Evolutionary conservation across 2,888 invertebrate species (phyloP), one percentile per base, ranked within the genome.

Genomic region (Abrostola tripartita): DNA sequence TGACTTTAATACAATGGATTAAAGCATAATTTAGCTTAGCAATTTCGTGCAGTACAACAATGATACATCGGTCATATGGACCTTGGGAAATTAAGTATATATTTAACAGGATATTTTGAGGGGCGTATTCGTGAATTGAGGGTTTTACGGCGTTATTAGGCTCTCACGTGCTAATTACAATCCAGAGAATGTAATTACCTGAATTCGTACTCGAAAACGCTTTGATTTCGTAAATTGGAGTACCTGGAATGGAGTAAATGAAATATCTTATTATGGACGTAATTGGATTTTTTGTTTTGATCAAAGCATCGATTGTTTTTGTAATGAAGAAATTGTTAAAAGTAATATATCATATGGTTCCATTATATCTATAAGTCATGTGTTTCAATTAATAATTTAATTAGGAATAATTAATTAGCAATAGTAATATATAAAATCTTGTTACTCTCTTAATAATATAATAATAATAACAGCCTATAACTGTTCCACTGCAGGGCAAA

Each of bases 61-160:
- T 40, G 14, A 55, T 61, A 52, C 47, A 55, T 58, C 51, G 36
- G 14, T 67, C 74, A 70, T 61, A 58, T 65, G 49, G 63, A 24
- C 57, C 69, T 59, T 12, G 78, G 67, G 74, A 74, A 78, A 77
- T 78, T 66, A 63, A 24, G 24, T 58, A 77, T 61, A 62, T 67
- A 60, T 71, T 74, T 60, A 62, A 50, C 51, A 10, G 57, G 60
- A 65, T 52, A 58, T 67, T 74, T 35, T 54, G 57, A 61, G 49
- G 37, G 54, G 36, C 56, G 37, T 54, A 58, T 69, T 71, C 41
- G 51, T 7, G 12, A 47, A 77, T 71, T 66, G 58, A 51, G 68
- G 51, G 64, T 50, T 65, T 71, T 63, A 63, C 9, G 12, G 44
- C 42, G 67, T 64, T 65, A 68, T 63, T 65, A 74, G 52, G 67